A percentile compares a stretch with the other conserved stretches of the same genome.
phyloP scores from a whole-genome alignment of 2,113 vertebrate genomes.

The Apus apus region DNA sequence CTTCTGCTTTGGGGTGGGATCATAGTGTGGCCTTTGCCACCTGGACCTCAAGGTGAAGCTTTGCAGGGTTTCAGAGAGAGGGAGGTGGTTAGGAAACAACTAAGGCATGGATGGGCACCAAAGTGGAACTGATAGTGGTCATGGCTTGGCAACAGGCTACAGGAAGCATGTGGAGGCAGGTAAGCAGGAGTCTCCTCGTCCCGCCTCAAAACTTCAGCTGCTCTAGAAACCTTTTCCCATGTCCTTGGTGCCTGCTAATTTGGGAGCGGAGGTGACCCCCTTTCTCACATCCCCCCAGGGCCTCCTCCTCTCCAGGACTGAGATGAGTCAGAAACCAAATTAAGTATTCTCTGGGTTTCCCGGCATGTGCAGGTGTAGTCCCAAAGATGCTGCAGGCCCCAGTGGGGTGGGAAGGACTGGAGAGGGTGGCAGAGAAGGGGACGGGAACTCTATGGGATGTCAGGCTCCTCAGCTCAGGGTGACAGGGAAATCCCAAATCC shows the following conservation, averaged over 20 bases:
- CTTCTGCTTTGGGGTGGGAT: not conserved
- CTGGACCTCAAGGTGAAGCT: not conserved
- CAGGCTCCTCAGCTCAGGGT: not conserved
- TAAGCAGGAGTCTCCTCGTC: not conserved
- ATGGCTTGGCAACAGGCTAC: not conserved
- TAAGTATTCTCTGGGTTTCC: not conserved
- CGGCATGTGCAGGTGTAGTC: not conserved
- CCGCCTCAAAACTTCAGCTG: not conserved
- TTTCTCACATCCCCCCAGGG: not conserved
- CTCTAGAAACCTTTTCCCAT: slow-evolving; percentile 34
- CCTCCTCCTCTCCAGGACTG: not conserved
- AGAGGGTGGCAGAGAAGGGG: not conserved
- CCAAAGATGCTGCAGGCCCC: not conserved
- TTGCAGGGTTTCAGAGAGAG: not conserved
- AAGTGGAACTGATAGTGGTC: not conserved
- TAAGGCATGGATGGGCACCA: not conserved
- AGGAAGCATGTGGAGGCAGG: not conserved
- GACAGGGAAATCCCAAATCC: not conserved
- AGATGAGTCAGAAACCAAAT: slow-evolving; percentile 5
- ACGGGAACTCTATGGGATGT: not conserved
- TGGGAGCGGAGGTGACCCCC: slow-evolving; percentile 43
- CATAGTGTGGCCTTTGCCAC: not conserved
- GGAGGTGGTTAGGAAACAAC: not conserved
- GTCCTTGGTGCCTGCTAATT: slow-evolving; percentile 60
- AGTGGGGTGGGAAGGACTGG: not conserved